These are phyloP conservation scores for Anolis carolinensis DNA, from an alignment of 2,113 vertebrate genomes.

Conservation along the genomic window DNA sequence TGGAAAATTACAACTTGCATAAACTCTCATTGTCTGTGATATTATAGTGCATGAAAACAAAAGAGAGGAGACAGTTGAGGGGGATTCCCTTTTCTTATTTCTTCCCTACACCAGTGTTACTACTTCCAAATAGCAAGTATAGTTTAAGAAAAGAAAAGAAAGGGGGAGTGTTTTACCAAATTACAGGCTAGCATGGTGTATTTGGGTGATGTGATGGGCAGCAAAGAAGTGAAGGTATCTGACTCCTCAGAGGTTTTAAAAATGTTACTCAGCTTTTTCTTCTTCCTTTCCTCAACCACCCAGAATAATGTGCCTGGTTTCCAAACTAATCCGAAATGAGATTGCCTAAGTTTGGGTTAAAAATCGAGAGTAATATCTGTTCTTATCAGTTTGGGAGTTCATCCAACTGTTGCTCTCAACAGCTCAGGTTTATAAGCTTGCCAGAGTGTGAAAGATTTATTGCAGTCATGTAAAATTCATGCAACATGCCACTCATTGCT, in stretches of 20 bases:
- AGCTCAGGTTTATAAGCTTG: background rate
- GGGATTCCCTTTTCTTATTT: background rate
- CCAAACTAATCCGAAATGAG: background rate
- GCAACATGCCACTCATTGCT: background rate
- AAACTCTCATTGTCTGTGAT: background rate
- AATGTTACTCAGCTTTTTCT: background rate
- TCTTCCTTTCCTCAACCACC: background rate
- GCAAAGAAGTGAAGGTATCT: background rate
- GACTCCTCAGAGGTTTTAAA: background rate
- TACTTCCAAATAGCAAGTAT: background rate
- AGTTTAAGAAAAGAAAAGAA: background rate
- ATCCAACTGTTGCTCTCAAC: background rate
- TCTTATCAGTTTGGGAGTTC: background rate
- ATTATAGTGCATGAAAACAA: no score
- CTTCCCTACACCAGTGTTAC: no score
- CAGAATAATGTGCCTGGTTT: background rate
- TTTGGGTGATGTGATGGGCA: no score
- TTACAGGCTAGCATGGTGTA: background rate
- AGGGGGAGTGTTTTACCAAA: background rate
- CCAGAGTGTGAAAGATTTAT: conserved; percentile 2
- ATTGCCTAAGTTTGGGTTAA: background rate
- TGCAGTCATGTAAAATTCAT: conserved; percentile 3
- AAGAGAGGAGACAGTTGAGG: no score
- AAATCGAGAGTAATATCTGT: no score
- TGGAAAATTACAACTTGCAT: background rate